Conservation (phyloP, 1,140 invertebrate genomes). For the Bombus polaris region DNA sequence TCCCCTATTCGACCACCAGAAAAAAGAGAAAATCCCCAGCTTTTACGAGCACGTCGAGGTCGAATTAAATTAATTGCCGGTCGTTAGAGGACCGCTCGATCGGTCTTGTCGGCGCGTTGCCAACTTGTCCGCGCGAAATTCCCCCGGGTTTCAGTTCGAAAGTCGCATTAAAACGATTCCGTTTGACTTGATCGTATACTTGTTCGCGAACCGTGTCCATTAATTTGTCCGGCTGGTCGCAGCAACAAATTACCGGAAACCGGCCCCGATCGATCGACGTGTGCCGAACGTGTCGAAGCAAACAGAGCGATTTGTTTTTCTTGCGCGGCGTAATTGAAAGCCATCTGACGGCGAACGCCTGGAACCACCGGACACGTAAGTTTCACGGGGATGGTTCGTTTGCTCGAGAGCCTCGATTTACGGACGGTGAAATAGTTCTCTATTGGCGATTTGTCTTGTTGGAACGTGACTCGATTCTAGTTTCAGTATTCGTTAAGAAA, state of each 20-base stretch:
- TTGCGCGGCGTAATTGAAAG: conserved; percentile 24
- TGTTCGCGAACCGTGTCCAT: background rate
- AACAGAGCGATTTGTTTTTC: conserved; percentile 32
- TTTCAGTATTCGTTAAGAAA: background rate
- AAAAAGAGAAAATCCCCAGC: background rate
- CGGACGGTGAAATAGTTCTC: background rate
- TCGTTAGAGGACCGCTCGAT: background rate
- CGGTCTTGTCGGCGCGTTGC: background rate
- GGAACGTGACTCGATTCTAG: background rate
- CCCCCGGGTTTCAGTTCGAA: background rate
- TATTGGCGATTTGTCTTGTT: background rate
- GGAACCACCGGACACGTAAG: conserved; percentile 19
- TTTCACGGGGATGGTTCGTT: background rate
- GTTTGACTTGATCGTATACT: background rate
- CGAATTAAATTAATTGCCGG: conserved; percentile 13
- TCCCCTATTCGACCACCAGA: background rate
- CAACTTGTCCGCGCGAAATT: background rate
- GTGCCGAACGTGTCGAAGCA: conserved; percentile 9
- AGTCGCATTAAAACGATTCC: background rate
- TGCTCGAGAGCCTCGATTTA: conserved; percentile 4
- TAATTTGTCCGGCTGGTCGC: background rate
- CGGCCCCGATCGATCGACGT: background rate
- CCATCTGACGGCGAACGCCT: background rate
- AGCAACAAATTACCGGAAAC: background rate
- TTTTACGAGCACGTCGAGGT: background rate